Evolutionary conservation across 1,140 invertebrate species (phyloP).

Genomic region (Macrobrachium nipponense): DNA sequence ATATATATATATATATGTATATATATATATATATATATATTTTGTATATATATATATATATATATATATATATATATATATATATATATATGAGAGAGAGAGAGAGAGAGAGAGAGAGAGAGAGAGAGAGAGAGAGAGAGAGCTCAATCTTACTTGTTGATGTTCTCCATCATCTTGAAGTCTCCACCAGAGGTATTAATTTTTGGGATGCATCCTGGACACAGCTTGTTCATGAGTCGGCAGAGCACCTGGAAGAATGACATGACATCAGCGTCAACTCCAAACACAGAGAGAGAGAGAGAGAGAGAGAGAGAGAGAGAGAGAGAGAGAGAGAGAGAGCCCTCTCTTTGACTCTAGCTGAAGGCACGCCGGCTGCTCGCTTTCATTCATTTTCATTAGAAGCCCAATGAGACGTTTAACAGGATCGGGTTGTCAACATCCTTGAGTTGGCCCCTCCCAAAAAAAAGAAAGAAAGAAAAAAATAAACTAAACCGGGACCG

Average conservation of each 20-base stretch:
- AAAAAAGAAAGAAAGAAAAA: too few species aligned
- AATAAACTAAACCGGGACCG: too few species aligned
- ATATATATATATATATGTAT: neutral
- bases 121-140: neutral
- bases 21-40: constrained; percentile 6
- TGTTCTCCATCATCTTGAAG: constrained; percentile 97
- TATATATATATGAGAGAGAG: neutral
- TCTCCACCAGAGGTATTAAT: constrained; percentile 89
- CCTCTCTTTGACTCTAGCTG: neutral
- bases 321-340: constrained; percentile 46
- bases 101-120: neutral
- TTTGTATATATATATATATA: neutral
- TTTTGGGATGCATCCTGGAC: constrained; percentile 84
- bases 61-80: neutral
- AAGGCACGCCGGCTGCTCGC: neutral
- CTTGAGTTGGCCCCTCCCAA: too few species aligned
- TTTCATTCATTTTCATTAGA: neutral
- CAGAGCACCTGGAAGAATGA: constrained; percentile 84
- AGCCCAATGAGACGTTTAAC: neutral
- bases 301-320: constrained; percentile 40
- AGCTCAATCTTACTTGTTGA: constrained; percentile 78
- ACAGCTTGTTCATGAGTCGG: constrained; percentile 89
- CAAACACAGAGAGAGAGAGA: neutral
- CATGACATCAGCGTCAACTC: constrained; percentile 69
- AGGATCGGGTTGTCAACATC: too few species aligned